A percentile compares a stretch with the other conserved stretches of the same genome.
Conservation (phyloP, 2,888 invertebrate genomes). For the Limnephilus marmoratus region DNA sequence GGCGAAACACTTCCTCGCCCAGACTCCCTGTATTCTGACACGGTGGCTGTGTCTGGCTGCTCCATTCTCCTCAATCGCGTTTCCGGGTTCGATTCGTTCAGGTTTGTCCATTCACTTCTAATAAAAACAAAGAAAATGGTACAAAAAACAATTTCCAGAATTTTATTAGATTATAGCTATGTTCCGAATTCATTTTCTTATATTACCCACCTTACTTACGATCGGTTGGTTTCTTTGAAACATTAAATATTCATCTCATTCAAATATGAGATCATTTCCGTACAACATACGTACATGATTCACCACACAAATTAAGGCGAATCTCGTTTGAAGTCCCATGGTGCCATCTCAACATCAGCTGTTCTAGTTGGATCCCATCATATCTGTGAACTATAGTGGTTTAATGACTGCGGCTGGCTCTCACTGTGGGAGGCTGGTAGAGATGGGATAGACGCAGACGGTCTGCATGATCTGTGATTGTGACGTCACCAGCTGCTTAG, state of each 20-base stretch:
- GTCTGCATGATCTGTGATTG: slow-evolving; percentile 4
- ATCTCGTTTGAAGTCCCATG: neutral
- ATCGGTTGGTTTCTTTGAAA: neutral
- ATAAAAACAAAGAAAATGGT: neutral
- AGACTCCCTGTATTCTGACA: slow-evolving; percentile 2
- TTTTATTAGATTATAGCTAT: neutral
- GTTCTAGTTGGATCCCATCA: neutral
- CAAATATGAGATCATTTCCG: neutral
- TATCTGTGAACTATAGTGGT: slow-evolving; percentile 16
- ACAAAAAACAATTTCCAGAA: neutral
- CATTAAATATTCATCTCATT: too few species aligned
- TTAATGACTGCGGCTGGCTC: neutral
- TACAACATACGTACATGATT: neutral
- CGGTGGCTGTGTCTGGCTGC: neutral
- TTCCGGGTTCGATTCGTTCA: slow-evolving; percentile 40
- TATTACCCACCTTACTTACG: neutral
- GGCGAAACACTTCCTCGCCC: slow-evolving; percentile 31
- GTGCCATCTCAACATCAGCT: neutral
- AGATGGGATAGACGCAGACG: neutral
- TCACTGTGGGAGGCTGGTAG: slow-evolving; percentile 12
- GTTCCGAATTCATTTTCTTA: neutral
- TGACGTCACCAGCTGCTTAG: slow-evolving; percentile 44
- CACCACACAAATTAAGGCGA: neutral
- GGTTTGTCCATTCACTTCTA: neutral
- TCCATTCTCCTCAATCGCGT: slow-evolving; percentile 5